phyloP scores from a whole-genome alignment of 2,888 invertebrate species.

The Drosophila nr. perissopoda region DNA sequence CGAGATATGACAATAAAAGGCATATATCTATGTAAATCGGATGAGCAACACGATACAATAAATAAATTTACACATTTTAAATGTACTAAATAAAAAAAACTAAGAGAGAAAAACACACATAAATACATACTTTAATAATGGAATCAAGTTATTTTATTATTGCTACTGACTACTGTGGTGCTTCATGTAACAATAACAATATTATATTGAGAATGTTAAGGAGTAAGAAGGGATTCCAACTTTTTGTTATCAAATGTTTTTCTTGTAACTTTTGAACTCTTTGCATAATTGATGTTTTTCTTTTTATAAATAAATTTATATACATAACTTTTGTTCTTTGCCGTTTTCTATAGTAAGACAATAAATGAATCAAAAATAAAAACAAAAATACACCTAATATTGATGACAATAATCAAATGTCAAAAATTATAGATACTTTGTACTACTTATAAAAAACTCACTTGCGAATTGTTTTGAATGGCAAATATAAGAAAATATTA shows the following conservation, averaged over 20 bases:
- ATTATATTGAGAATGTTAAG: constrained; percentile 46
- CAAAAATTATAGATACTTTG: constrained; percentile 12
- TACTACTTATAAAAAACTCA: constrained; percentile 7
- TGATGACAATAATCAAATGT: constrained; percentile 57
- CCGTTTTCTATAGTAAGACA: constrained; percentile 21
- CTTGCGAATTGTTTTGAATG: constrained; percentile 38
- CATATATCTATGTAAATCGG: constrained; percentile 45
- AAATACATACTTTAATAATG: constrained; percentile 22
- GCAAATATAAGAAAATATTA: constrained; percentile 43
- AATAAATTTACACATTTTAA: constrained; percentile 69
- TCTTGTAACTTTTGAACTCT: constrained; percentile 68
- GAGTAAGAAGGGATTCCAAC: constrained; percentile 18
- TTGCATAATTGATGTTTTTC: constrained; percentile 70
- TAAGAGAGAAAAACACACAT: constrained; percentile 29
- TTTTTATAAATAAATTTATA: constrained; percentile 55
- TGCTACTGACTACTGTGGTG: constrained; percentile 78
- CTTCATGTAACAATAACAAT: constrained; percentile 67
- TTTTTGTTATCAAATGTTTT: constrained; percentile 71
- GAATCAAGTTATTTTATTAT: constrained; percentile 64
- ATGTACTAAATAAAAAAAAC: constrained; percentile 58
- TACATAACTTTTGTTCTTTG: constrained; percentile 58
- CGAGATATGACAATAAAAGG: constrained; percentile 69
- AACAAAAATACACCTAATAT: constrained; percentile 19
- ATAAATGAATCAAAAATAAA: constrained; percentile 23
- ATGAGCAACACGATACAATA: constrained; percentile 55